Evolutionary conservation across 2,888 invertebrate species (phyloP), one percentile per base, ranked within the genome.

Genomic region (Gastracanthus pulcherrimus): DNA sequence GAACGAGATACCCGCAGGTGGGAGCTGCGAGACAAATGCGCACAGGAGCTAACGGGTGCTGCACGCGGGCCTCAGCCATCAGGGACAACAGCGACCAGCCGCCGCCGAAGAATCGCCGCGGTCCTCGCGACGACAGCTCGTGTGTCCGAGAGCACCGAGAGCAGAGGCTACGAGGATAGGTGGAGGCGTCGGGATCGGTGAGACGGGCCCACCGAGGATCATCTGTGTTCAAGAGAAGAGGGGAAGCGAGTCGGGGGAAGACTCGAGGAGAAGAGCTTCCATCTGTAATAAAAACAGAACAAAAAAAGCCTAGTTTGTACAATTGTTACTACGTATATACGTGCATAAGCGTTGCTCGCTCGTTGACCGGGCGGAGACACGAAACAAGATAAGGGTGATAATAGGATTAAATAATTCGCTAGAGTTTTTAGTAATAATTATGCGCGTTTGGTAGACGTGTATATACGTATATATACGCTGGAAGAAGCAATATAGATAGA

Each of bases 351-450:
- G 34, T 51, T n/a, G n/a, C 45, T 45, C 45, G 45, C 45, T 23
- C 29, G 23, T 23, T 34, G 34, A 70, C 67, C n/a, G 45, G 45
- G n/a, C 45, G 45, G 23, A 38, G 71, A 31, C 19, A 48, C 29
- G 13, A 60, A 41, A 6, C 26, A 29, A 55, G 29, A 60, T n/a
- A n/a, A 62, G 13, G 60, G 74, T 74, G 74, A 74, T 74, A 74
- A 72, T 72, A 72, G 72, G 60, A 72, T 72, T 72, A 72, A 72
- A 34, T 19, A 34, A n/a, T 45, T 62, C n/a, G 62, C 62, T 62
- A 62, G 62, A 67, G 19, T 29, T 19, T 62, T n/a, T 62, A 58
- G 58, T 11, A 9, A n/a, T n/a, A n/a, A n/a, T n/a, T n/a, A n/a
- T n/a, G n/a, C n/a, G n/a, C n/a, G n/a, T n/a, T n/a, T n/a, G n/a